These are phyloP conservation scores for Oreochromis aureus DNA, from an alignment of 2,113 vertebrate species.

Conservation along the genomic window DNA sequence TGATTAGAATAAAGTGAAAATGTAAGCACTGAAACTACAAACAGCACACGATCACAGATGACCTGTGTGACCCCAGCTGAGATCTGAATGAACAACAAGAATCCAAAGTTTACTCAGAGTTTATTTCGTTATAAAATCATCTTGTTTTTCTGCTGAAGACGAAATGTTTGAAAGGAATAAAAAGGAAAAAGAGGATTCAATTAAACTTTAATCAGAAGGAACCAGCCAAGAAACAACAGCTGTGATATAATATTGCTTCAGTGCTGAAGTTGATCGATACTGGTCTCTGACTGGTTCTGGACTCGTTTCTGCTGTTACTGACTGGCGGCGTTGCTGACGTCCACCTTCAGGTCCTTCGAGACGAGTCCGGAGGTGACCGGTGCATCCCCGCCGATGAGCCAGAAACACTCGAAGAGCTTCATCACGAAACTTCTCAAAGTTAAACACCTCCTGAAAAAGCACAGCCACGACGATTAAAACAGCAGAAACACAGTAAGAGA, in stretches of 20 bases:
- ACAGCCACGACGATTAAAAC: no score
- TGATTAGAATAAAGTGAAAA: neutral
- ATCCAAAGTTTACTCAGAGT: neutral
- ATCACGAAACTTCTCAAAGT: no score
- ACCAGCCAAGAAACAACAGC: neutral
- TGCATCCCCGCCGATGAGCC: slow-evolving; percentile 81
- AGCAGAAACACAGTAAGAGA: no score
- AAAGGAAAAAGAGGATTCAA: neutral
- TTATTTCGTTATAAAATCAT: neutral
- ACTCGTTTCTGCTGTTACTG: neutral
- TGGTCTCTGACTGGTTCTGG: neutral
- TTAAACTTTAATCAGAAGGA: neutral
- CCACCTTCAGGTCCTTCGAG: slow-evolving; percentile 82
- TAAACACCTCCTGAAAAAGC: no score
- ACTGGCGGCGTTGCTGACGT: slow-evolving; percentile 4
- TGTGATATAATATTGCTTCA: neutral
- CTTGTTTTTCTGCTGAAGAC: neutral
- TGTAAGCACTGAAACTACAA: neutral
- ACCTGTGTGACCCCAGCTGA: neutral
- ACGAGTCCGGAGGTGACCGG: slow-evolving; percentile 82
- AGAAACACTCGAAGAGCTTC: slow-evolving; percentile 64
- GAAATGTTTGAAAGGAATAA: neutral
- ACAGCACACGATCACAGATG: neutral
- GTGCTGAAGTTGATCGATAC: neutral
- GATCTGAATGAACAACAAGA: neutral